These are phyloP conservation scores for Lasiurus borealis DNA, from an alignment of 2,113 vertebrate species.

Conservation along the genomic window DNA sequence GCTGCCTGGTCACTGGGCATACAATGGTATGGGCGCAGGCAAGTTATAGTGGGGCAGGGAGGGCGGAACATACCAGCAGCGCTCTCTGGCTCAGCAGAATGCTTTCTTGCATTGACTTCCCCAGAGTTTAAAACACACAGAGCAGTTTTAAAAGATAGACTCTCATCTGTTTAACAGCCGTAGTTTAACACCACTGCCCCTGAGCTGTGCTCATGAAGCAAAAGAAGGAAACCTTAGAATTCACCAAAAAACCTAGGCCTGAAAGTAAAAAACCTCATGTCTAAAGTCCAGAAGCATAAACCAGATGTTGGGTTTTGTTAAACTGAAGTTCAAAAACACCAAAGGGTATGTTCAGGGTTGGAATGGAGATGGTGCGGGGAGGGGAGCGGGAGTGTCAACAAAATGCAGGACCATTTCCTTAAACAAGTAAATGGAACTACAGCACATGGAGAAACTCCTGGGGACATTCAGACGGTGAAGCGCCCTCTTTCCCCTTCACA, in stretches of 20 bases:
- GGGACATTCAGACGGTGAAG: too few species aligned
- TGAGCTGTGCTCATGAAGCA: background rate
- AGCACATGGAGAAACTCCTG: too few species aligned
- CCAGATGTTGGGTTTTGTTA: background rate
- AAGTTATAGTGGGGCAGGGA: background rate
- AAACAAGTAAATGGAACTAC: too few species aligned
- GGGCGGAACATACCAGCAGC: background rate
- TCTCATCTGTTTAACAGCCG: background rate
- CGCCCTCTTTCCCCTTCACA: too few species aligned
- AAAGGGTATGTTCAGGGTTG: background rate
- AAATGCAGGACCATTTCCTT: too few species aligned
- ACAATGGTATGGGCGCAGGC: background rate
- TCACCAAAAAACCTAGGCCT: background rate
- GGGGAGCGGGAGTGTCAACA: background rate
- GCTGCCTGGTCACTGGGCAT: background rate
- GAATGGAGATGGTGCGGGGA: too few species aligned
- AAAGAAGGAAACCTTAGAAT: background rate
- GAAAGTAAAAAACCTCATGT: background rate
- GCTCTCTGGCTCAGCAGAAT: background rate
- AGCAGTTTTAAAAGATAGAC: background rate
- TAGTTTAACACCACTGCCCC: background rate
- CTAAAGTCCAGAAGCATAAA: background rate
- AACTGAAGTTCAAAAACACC: background rate
- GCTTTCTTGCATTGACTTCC: background rate
- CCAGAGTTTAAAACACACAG: background rate